Evolutionary conservation across 2,797 vertebrate genomes (phyloP).

Genomic region (Tokudaia muenninki): DNA sequence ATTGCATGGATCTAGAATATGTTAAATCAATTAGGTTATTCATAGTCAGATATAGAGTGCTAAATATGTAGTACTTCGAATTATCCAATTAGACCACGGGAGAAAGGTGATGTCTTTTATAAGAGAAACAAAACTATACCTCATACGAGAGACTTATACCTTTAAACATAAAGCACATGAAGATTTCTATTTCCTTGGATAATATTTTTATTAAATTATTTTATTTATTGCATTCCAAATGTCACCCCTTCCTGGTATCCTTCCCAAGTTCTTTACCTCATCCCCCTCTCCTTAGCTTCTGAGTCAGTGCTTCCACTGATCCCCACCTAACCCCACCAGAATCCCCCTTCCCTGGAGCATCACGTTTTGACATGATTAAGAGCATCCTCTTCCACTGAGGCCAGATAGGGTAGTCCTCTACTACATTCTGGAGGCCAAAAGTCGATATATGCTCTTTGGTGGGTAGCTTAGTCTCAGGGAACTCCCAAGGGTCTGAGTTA

Average conservation of each 20-base stretch:
- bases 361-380: neutral
- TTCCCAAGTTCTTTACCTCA: neutral
- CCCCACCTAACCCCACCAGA: neutral
- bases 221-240: neutral
- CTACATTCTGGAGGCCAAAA: neutral
- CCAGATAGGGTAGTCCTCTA: neutral
- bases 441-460: neutral
- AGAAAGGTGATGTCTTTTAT: neutral
- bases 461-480: neutral
- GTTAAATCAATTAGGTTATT: neutral
- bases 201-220: neutral
- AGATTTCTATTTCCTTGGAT: neutral
- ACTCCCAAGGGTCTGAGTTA: neutral
- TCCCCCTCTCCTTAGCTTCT: neutral
- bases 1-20: neutral
- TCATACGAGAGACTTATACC: neutral
- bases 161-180: neutral
- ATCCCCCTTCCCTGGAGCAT: neutral
- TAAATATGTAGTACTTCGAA: neutral
- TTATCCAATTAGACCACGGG: neutral
- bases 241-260: neutral
- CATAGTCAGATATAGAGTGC: neutral
- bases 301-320: neutral
- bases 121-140: neutral
- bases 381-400: neutral